A percentile compares a stretch with the other conserved stretches of the same genome.
These are phyloP conservation scores for Phylloscopus collybita DNA, from an alignment of 2,797 vertebrate genomes.

Conservation along the genomic window DNA sequence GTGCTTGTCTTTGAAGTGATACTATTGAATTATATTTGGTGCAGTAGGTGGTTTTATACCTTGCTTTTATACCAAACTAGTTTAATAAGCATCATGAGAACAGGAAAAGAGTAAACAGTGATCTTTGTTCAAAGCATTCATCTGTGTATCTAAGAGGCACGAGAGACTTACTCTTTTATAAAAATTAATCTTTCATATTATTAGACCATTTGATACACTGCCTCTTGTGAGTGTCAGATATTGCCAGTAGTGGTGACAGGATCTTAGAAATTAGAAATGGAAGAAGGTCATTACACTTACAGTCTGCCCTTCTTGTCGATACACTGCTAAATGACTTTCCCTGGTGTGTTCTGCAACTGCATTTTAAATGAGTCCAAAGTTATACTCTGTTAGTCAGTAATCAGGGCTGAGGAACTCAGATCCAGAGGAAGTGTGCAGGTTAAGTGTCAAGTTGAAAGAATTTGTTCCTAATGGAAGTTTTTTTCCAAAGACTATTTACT, in stretches of 20 bases:
- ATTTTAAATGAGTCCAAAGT: slow-evolving; percentile 39
- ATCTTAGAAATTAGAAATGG: slow-evolving; percentile 35
- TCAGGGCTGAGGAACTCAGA: neutral
- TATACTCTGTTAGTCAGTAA: neutral
- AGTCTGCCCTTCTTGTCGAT: slow-evolving; percentile 2
- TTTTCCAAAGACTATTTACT: neutral
- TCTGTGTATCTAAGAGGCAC: neutral
- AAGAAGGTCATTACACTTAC: slow-evolving; percentile 20
- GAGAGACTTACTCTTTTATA: slow-evolving; percentile 18
- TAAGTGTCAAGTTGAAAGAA: slow-evolving; percentile 23
- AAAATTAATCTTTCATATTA: slow-evolving; percentile 37
- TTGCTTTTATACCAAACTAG: neutral
- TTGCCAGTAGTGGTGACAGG: slow-evolving; percentile 23
- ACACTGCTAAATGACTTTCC: slow-evolving; percentile 9
- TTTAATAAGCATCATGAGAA: slow-evolving; percentile 43
- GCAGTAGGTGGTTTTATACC: slow-evolving; percentile 17
- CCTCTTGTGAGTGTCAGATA: slow-evolving; percentile 19
- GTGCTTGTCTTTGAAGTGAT: slow-evolving; percentile 54
- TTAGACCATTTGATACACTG: slow-evolving; percentile 30
- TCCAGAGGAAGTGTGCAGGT: neutral
- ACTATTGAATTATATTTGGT: slow-evolving; percentile 8
- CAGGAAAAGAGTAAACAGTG: slow-evolving; percentile 1
- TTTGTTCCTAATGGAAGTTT: neutral
- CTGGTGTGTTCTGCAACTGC: neutral
- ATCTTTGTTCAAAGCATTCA: slow-evolving; percentile 23